These are phyloP conservation scores for Rhynchomys soricoides DNA, from an alignment of 2,113 vertebrate species.

Conservation along the genomic window DNA sequence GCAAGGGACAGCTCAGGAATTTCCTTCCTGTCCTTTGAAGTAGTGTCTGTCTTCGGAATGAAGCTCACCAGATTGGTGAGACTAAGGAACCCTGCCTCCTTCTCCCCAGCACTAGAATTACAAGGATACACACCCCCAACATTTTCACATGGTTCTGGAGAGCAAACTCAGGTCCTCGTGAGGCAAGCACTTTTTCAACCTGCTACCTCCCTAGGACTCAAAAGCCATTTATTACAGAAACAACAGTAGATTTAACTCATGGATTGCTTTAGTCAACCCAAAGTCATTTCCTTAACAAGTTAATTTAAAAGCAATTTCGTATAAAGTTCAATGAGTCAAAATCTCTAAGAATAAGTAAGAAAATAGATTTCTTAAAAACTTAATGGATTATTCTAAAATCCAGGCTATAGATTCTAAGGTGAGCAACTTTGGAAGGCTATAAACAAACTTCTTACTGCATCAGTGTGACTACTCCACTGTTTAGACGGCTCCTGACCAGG, in stretches of 20 bases:
- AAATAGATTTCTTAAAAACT: neutral
- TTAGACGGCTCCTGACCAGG: neutral
- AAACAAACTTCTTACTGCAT: neutral
- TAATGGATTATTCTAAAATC: neutral
- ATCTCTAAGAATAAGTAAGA: neutral
- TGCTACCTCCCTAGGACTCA: neutral
- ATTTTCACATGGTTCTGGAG: neutral
- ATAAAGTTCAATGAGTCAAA: conserved; percentile 31
- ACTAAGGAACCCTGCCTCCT: neutral
- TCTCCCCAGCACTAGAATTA: neutral
- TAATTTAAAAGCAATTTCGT: conserved; percentile 49
- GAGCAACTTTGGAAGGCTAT: neutral
- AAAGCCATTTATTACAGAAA: conserved; percentile 30
- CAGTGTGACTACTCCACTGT: neutral
- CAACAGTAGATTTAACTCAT: conserved; percentile 1
- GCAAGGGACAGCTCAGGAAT: neutral
- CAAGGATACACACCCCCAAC: neutral
- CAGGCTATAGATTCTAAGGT: neutral
- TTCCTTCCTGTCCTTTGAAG: neutral
- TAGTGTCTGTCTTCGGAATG: too few species aligned
- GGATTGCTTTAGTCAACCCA: neutral
- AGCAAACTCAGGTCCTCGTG: neutral
- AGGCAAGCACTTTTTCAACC: neutral
- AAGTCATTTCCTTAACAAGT: conserved; percentile 41
- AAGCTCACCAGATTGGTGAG: neutral